Conservation (phyloP, 2,797 vertebrate species). For the Siniperca obscura region DNA sequence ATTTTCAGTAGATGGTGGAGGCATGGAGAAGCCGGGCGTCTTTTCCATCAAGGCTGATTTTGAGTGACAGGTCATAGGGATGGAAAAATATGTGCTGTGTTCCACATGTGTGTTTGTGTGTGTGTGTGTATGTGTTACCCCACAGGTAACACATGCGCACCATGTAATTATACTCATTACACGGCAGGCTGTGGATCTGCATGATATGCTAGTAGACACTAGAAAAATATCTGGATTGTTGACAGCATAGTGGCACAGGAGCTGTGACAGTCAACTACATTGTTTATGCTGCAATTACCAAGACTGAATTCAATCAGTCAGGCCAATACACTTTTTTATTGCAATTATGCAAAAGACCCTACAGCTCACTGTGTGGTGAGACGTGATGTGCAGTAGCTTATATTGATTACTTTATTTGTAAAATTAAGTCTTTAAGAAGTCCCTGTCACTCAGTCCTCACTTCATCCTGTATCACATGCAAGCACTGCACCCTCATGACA, state of each 20-base stretch:
- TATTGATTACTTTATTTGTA: slow-evolving; percentile 85
- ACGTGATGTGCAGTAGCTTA: slow-evolving; percentile 80
- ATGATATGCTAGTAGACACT: slow-evolving; percentile 76
- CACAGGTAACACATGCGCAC: slow-evolving; percentile 85
- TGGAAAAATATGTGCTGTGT: slow-evolving; percentile 57
- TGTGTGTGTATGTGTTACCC: slow-evolving; percentile 53
- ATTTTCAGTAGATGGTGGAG: slow-evolving; percentile 44
- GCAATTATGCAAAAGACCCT: slow-evolving; percentile 86
- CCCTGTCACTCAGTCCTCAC: slow-evolving; percentile 79
- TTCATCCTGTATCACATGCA: slow-evolving; percentile 70
- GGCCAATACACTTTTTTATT: slow-evolving; percentile 85
- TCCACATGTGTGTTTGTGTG: slow-evolving; percentile 57
- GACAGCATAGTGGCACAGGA: slow-evolving; percentile 77
- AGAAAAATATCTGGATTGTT: slow-evolving; percentile 80
- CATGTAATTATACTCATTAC: slow-evolving; percentile 88
- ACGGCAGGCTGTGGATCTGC: slow-evolving; percentile 80
- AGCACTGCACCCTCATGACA: slow-evolving; percentile 73
- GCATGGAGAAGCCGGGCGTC: slow-evolving; percentile 41
- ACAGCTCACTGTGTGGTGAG: slow-evolving; percentile 76
- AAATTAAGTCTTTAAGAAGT: slow-evolving; percentile 85
- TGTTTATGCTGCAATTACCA: slow-evolving; percentile 86
- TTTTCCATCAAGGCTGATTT: slow-evolving; percentile 73
- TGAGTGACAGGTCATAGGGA: slow-evolving; percentile 80
- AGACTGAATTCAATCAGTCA: slow-evolving; percentile 85
- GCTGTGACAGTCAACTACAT: slow-evolving; percentile 84